Percentiles rank a stretch among this genome's conserved stretches.
These are phyloP conservation scores for Abramis brama DNA, from an alignment of 2,113 vertebrate species.

Conservation along the genomic window DNA sequence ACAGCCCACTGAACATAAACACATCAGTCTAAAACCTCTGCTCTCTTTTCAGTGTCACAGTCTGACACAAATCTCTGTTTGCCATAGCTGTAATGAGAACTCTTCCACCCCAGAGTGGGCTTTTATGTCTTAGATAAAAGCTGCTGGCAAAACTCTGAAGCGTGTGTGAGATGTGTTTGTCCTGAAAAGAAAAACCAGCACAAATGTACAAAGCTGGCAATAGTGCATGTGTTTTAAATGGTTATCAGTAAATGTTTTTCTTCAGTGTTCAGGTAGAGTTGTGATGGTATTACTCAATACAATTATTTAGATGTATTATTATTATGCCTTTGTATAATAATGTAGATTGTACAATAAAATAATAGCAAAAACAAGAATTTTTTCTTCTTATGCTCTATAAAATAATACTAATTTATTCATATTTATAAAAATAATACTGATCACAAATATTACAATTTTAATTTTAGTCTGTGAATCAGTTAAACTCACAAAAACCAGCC, in stretches of 20 bases:
- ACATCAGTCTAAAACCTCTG: slow-evolving; percentile 58
- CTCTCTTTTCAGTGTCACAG: slow-evolving; percentile 59
- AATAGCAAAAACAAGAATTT: too few species aligned
- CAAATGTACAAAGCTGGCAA: not conserved
- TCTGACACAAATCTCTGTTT: slow-evolving; percentile 38
- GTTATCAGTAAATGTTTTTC: not conserved
- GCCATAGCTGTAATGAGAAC: slow-evolving; percentile 24
- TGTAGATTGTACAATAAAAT: not conserved
- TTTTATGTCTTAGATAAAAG: slow-evolving; percentile 13
- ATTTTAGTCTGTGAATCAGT: not conserved
- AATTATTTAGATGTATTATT: not conserved
- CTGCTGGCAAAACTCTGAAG: not conserved
- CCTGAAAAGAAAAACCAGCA: not conserved
- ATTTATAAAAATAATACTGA: not conserved
- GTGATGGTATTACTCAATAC: not conserved
- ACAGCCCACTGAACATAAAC: slow-evolving; percentile 64
- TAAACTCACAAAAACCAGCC: not conserved
- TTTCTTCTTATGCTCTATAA: too few species aligned
- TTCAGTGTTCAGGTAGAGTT: not conserved
- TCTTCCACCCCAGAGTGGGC: slow-evolving; percentile 2
- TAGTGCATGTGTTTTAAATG: not conserved
- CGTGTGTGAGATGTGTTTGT: not conserved
- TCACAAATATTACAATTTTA: not conserved
- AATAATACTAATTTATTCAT: too few species aligned
- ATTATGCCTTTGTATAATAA: not conserved